Percentiles rank a stretch among this genome's conserved stretches.
These are phyloP conservation scores for Pristis pectinata DNA, from an alignment of 2,797 vertebrate genomes.

Conservation along the genomic window DNA sequence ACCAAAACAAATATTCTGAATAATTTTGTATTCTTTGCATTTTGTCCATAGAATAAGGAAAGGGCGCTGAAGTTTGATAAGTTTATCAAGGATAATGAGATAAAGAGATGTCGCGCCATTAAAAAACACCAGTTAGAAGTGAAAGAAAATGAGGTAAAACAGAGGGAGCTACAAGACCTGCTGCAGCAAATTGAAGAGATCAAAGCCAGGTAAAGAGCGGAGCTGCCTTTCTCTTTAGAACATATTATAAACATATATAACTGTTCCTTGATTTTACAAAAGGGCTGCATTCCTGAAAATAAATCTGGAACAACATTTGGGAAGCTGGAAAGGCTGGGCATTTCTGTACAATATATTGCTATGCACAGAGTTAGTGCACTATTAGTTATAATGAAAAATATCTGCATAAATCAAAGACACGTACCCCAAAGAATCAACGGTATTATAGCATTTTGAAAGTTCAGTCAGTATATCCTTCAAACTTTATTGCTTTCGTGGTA, in stretches of 20 bases:
- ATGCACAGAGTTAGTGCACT: too few relatives aligned
- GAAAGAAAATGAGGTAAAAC: conserved; percentile 53
- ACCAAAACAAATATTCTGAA: neutral
- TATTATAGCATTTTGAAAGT: too few relatives aligned
- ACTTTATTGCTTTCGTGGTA: neutral
- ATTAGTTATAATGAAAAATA: too few relatives aligned
- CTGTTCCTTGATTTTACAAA: too few relatives aligned
- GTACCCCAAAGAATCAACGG: too few relatives aligned
- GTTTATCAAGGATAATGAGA: conserved; percentile 59
- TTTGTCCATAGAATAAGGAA: conserved; percentile 53
- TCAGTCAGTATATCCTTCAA: neutral
- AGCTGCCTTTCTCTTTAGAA: neutral
- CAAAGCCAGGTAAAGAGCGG: conserved; percentile 51
- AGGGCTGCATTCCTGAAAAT: too few relatives aligned
- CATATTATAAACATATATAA: neutral
- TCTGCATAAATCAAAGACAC: too few relatives aligned
- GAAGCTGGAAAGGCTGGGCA: too few relatives aligned
- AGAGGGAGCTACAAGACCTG: conserved; percentile 55
- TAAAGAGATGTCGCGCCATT: conserved; percentile 52
- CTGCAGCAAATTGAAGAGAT: conserved; percentile 52
- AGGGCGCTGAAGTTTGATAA: conserved; percentile 56
- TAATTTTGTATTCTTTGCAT: neutral
- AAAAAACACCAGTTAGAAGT: conserved; percentile 57
- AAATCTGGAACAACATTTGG: too few relatives aligned
- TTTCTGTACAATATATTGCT: too few relatives aligned